These are phyloP conservation scores for Hesperophylax magnus DNA, from an alignment of 1,140 invertebrate genomes.

Conservation along the genomic window DNA sequence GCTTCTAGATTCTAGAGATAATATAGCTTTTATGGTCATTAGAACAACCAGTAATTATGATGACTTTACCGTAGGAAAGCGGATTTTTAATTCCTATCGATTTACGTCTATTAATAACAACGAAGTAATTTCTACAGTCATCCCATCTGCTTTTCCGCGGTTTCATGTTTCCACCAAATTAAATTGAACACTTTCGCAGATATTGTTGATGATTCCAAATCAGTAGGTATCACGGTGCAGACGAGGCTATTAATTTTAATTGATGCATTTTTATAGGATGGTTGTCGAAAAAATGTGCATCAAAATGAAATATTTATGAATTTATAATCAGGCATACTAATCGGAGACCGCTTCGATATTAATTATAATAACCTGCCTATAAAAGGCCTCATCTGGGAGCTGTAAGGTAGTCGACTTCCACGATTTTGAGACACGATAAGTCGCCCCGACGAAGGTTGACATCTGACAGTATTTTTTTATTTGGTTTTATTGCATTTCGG, in stretches of 20 bases:
- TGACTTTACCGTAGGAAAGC: no score
- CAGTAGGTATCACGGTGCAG: neutral
- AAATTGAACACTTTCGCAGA: neutral
- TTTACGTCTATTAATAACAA: neutral
- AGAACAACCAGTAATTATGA: no score
- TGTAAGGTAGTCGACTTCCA: neutral
- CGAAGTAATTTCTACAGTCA: neutral
- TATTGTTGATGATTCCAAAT: neutral
- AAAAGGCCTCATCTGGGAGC: slow-evolving; percentile 2
- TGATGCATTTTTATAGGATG: neutral
- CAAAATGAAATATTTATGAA: slow-evolving; percentile 5
- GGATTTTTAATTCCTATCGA: no score
- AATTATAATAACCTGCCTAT: slow-evolving; percentile 12
- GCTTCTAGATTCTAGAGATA: neutral
- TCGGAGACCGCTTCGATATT: slow-evolving; percentile 1
- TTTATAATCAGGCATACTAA: slow-evolving; percentile 10
- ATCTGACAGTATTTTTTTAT: neutral
- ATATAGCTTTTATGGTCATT: neutral
- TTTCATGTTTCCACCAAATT: neutral
- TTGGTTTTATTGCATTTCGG: no score
- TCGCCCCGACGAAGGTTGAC: neutral
- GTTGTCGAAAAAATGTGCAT: neutral
- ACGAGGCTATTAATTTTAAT: neutral
- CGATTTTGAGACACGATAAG: slow-evolving; percentile 1
- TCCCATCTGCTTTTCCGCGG: neutral